Base-by-base conservation (phyloP, 2,113 vertebrate genomes). In the Eretmochelys imbricata region DNA sequence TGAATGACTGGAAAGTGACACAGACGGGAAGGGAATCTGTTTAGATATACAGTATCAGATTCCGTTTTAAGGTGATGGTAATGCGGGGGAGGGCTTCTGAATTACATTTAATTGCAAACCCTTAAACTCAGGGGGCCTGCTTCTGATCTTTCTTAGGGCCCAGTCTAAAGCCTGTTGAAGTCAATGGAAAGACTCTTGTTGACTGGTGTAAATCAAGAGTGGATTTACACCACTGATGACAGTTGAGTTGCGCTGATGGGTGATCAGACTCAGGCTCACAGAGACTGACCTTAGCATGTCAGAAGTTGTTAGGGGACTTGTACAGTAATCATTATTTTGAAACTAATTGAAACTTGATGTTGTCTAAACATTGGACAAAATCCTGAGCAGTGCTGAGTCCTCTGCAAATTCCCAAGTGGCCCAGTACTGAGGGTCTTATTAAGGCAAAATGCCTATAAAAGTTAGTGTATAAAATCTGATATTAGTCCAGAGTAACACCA, bases 1-100 rank as follows among this genome's bases (percentile, higher is more conserved):
- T 96, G 72, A 94, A 93, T 90, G 94, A 81, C 49, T 93, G 91
- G 88, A 92, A 94, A 72, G 65, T 91, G 62, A 83, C 89, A 92
- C 51, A 92, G 91, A 93, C 69, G 85, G 90, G 42, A 46, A 83
- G 22, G 5, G 8, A 6, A 6, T 82, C 80, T 89, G 51, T 46
- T 96, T 62, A 91, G 76, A 89, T 86, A 79, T 93, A 96, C 78
- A 88, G 50, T 95, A 93, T 80, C 83, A 38, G 42, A 62, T 92
- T 92, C 89, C 89, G 81, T 92, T 88, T 57, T 84, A 79, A 13
- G 2, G 13, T 35, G 65, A 92, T 94, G 82, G 76, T 42, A 42
- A 42, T 42, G 42, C 42, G 42, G 87, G 84, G 82, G 86, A 65
- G 84, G 42, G 35, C 31, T 27, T 75, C 65, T 92, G 94, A 80